These are phyloP conservation scores for Phoenoteleia sp. DNA, from an alignment of 2,888 invertebrate species.

Conservation along the genomic window DNA sequence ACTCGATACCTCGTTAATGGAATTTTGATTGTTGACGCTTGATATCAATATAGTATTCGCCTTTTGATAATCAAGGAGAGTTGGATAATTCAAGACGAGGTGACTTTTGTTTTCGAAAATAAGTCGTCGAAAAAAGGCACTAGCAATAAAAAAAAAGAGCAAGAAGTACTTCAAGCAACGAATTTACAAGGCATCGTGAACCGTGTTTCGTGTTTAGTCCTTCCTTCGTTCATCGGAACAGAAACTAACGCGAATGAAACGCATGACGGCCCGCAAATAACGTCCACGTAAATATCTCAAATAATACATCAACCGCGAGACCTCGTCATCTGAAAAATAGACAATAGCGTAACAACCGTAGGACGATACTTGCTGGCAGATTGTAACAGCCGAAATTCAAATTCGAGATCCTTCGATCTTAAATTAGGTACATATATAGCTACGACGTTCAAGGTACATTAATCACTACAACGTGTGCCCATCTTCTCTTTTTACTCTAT, in stretches of 20 bases:
- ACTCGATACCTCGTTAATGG: constrained; percentile 40
- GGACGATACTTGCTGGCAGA: constrained; percentile 67
- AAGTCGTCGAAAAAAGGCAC: constrained; percentile 41
- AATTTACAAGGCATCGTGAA: constrained; percentile 53
- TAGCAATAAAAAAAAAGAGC: constrained; percentile 38
- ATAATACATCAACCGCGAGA: constrained; percentile 23
- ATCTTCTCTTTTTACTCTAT: constrained; percentile 44
- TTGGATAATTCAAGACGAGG: neutral
- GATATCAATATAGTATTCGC: neutral
- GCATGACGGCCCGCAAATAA: constrained; percentile 59
- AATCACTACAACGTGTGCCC: constrained; percentile 74
- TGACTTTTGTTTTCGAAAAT: constrained; percentile 12
- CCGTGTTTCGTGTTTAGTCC: constrained; percentile 24
- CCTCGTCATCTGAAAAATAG: constrained; percentile 49
- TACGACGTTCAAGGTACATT: constrained; percentile 77
- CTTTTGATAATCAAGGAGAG: constrained; percentile 14
- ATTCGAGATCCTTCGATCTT: constrained; percentile 74
- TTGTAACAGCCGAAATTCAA: constrained; percentile 73
- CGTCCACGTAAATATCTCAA: constrained; percentile 57
- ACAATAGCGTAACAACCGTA: constrained; percentile 60
- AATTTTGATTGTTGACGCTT: constrained; percentile 55
- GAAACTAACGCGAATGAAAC: constrained; percentile 41
- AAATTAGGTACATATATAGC: constrained; percentile 76
- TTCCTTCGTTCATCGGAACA: constrained; percentile 33
- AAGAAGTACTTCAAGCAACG: constrained; percentile 55